Evolutionary conservation across 2,797 vertebrate species (phyloP), one percentile per base, ranked within the genome.

Genomic region (Prionace glauca): DNA sequence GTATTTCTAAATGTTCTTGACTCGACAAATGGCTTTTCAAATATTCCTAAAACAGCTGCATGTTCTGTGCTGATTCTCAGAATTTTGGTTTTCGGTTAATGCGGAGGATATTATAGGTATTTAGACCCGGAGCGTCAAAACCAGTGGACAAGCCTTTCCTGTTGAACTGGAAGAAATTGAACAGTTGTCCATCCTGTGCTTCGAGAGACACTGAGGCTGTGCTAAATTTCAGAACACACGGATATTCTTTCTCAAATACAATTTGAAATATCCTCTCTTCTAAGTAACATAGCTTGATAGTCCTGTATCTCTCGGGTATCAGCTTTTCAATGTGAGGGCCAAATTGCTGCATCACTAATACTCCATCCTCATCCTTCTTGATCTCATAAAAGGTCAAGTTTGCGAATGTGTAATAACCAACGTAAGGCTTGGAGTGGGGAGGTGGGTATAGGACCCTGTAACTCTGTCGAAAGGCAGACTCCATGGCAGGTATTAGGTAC

Each of bases 371-470:
- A 0, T 98, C 98, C 0, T 96, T 97, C 96, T 97, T 98, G 96
- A 99, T 99, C 97, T 99, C 98, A 0, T 99, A 99, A 97, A 98
- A 99, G 32, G 99, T 99, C 96, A 98, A 97, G 96, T 99, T 99
- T 95, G 98, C 97, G 65, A 99, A 99, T 20, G 99, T 99, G 96
- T 98, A 99, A 96, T 98, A 98, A 90, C 99, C 99, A 0, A 98
- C 91, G 0, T 98, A 99, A 56, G 98, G 98, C 29, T 96, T 96
- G 0, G 98, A 97, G 95, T 97, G 97, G 0, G 98, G 98, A 0
- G 98, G 98, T 32, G 98, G 97, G 1, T 69, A 96, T 0, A 99
- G 97, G 26, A 97, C 95, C 96, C 97, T 98, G 56, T 97, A 97
- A 0, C 98, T 98, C 93, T 98, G 98, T 50, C 98, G 98, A 81